Conservation (phyloP, 2,113 vertebrate species). For the Poeciliopsis retropinna region DNA sequence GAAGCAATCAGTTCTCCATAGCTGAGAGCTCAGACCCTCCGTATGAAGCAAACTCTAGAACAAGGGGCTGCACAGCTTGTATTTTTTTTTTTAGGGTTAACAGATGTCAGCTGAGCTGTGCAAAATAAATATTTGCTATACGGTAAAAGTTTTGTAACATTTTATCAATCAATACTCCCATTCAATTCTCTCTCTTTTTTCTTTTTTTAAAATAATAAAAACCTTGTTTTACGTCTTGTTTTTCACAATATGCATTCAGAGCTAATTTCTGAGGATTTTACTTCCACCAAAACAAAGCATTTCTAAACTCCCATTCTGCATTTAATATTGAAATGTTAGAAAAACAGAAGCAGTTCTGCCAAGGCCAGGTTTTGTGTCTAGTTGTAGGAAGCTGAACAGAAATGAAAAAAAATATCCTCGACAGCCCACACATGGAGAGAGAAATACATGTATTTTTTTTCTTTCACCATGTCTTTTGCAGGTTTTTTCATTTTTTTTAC, state of each 20-base stretch:
- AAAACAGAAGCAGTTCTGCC: constrained; percentile 27
- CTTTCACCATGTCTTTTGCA: constrained; percentile 5
- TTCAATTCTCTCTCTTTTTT: too few species aligned
- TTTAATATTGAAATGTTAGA: constrained; percentile 17
- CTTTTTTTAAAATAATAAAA: background rate
- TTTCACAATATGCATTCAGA: constrained; percentile 1
- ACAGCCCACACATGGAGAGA: constrained; percentile 5
- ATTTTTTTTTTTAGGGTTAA: background rate
- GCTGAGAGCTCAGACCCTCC: too few species aligned
- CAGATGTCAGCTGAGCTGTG: background rate
- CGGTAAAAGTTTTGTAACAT: background rate
- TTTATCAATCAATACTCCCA: too few species aligned
- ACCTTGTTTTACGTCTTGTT: background rate
- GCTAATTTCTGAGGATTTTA: background rate
- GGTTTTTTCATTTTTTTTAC: constrained; percentile 11
- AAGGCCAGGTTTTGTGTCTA: constrained; percentile 55
- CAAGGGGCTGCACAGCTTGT: background rate
- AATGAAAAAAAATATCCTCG: constrained; percentile 35
- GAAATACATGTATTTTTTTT: background rate
- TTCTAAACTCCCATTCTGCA: constrained; percentile 39
- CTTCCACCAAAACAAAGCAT: constrained; percentile 11
- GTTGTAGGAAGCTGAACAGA: constrained; percentile 8
- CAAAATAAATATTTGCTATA: background rate
- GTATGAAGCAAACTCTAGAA: too few species aligned
- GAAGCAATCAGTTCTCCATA: too few species aligned